phyloP scores from a whole-genome alignment of 2,888 invertebrate genomes.

The Proisotoma minuta region DNA sequence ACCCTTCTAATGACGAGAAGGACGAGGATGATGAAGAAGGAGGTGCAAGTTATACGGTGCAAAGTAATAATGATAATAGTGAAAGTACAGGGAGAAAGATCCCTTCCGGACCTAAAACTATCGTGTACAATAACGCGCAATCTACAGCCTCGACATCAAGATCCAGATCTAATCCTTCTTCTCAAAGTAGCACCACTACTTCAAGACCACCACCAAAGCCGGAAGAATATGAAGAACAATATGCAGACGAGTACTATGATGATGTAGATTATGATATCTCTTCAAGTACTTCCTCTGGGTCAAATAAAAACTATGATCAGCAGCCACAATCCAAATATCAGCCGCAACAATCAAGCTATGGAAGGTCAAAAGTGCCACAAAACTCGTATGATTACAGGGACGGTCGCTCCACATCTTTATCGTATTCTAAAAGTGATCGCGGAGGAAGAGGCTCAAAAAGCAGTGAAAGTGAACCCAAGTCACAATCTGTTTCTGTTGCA shows the following conservation, averaged over 20 bases:
- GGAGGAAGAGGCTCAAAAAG: neutral
- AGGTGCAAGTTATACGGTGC: neutral
- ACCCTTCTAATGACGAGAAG: slow-evolving; percentile 18
- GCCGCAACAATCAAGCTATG: neutral
- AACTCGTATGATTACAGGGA: slow-evolving; percentile 30
- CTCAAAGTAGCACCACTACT: slow-evolving; percentile 20
- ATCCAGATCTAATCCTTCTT: slow-evolving; percentile 15
- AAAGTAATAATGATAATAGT: too few relatives aligned
- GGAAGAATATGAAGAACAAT: slow-evolving; percentile 34
- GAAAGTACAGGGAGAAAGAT: slow-evolving; percentile 37
- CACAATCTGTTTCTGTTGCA: slow-evolving; percentile 23
- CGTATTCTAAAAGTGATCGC: neutral
- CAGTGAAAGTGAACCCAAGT: slow-evolving; percentile 5
- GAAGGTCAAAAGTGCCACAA: neutral
- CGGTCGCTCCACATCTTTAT: slow-evolving; percentile 21
- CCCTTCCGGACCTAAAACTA: slow-evolving; percentile 40
- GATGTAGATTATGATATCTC: slow-evolving; percentile 20
- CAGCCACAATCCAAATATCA: neutral
- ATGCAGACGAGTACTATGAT: slow-evolving; percentile 43
- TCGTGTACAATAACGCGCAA: slow-evolving; percentile 31
- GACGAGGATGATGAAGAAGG: slow-evolving; percentile 1
- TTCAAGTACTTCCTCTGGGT: slow-evolving; percentile 1
- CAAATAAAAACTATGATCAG: slow-evolving; percentile 1
- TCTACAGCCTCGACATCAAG: slow-evolving; percentile 22
- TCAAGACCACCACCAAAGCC: slow-evolving; percentile 16